Evolutionary conservation across 1,140 invertebrate species (phyloP).

Genomic region (Aphelenchoides besseyi): DNA sequence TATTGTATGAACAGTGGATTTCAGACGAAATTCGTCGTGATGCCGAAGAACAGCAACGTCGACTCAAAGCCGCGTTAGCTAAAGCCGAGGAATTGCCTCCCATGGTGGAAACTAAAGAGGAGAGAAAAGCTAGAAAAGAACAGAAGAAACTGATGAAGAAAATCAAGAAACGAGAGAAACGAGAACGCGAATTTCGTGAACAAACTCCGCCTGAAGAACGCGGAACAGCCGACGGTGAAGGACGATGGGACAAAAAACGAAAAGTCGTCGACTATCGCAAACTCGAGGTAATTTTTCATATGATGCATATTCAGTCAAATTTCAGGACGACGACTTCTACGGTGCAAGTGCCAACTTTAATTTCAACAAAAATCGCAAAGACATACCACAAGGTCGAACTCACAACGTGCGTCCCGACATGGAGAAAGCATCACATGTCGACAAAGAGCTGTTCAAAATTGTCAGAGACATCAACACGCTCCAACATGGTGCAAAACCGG

Average conservation of each 20-base stretch:
- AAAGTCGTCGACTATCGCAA: constrained; percentile 25
- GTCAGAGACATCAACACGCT: constrained; percentile 55
- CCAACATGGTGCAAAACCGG: constrained; percentile 40
- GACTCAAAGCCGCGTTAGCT: constrained; percentile 27
- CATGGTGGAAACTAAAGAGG: constrained; percentile 27
- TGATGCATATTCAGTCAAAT: neutral
- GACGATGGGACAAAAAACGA: constrained; percentile 45
- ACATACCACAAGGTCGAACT: constrained; percentile 43
- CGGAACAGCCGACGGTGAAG: constrained; percentile 46
- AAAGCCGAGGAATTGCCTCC: constrained; percentile 28
- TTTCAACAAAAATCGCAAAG: constrained; percentile 57
- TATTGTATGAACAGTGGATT: constrained; percentile 17
- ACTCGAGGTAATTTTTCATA: constrained; percentile 33
- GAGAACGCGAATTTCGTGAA: constrained; percentile 27
- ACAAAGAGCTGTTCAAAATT: constrained; percentile 62
- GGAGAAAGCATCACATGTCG: constrained; percentile 62
- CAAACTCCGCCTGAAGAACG: constrained; percentile 45
- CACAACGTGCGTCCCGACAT: constrained; percentile 61
- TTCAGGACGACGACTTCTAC: constrained; percentile 52
- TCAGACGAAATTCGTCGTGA: constrained; percentile 26
- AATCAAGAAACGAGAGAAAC: constrained; percentile 33
- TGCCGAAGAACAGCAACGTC: constrained; percentile 28
- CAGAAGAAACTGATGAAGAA: constrained; percentile 50
- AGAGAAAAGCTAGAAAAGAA: constrained; percentile 51
- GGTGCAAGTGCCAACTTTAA: constrained; percentile 58